Evolutionary conservation across 2,113 vertebrate genomes (phyloP).

Genomic region (Tringa solitaria): DNA sequence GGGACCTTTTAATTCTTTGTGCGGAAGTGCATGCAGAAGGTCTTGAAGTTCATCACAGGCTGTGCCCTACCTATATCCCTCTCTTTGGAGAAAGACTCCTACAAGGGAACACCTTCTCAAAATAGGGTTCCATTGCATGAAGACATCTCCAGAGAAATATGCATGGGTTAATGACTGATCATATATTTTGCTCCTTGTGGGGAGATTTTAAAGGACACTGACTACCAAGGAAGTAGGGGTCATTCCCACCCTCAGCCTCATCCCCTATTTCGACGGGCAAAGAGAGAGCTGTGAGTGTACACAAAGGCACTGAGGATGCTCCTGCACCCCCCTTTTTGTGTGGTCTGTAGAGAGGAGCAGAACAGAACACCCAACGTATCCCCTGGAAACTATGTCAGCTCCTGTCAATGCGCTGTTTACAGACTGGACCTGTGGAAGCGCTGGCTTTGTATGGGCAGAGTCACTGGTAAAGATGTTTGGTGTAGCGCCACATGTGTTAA

Average conservation of each 20-base stretch:
- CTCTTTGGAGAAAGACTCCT: neutral
- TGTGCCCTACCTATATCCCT: neutral
- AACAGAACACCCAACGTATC: neutral
- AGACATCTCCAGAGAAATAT: neutral
- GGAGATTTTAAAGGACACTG: neutral
- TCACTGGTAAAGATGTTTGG: neutral
- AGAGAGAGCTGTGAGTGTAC: neutral
- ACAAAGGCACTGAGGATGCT: neutral
- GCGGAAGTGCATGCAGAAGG: neutral
- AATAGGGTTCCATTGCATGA: neutral
- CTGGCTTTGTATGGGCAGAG: neutral
- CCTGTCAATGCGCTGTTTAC: neutral
- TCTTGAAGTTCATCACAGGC: neutral
- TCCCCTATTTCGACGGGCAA: neutral
- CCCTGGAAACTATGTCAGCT: neutral
- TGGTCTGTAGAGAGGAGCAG: neutral
- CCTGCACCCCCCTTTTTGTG: neutral
- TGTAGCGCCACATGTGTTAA: neutral
- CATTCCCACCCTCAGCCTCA: rapidly evolving
- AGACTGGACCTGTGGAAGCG: neutral
- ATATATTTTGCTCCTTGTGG: neutral
- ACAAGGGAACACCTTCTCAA: neutral
- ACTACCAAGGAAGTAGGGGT: neutral
- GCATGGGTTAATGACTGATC: rapidly evolving
- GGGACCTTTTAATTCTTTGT: neutral